Evolutionary conservation across 2,113 vertebrate genomes (phyloP), one percentile per base, ranked within the genome.

Genomic region (Pipra filicauda): DNA sequence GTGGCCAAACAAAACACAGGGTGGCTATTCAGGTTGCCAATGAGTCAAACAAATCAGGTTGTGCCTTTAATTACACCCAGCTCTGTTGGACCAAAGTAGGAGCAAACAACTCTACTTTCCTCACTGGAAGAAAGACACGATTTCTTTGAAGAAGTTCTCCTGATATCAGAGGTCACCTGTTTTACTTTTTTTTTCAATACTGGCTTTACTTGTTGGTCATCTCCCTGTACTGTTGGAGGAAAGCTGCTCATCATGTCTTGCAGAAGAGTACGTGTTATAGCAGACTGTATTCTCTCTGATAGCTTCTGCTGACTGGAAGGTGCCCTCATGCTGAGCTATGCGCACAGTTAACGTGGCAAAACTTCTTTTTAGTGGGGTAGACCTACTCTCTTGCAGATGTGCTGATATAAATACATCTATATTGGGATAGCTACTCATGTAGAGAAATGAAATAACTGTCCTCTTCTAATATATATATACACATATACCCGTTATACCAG

Each of bases 31-130:
- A 58, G 43, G 28, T 14, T 27, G 46, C 54, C 57, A 88, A 1
- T 30, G 76, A 88, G n/a, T 78, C 74, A 91, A 87, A 71, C 23
- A 79, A 85, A 95, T 55, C 58, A 78, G 73, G 52, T 59, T 30
- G 1, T 70, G 30, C 48, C 52, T 91, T 88, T 85, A 84, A 84
- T 91, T 91, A 73, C 39, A 85, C 24, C 17, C 73, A 73, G 41
- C 55, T 11, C 81, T 43, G 33, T 20, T 75, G 65, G 64, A 61
- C 41, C 13, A 55, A 80, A 84, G 89, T 44, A 80, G 37, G 23
- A 75, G 30, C 75, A 93, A 95, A 89, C 61, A 88, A 51, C 33
- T 64, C 54, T 39, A 15, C 20, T 66, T 77, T 81, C 31, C 46
- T 33, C 58, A 28, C 14, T 27, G 71, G 6, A 83, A 75, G 48